Evolutionary conservation across 2,888 invertebrate genomes (phyloP).

Genomic region (Nemoura dubitans): DNA sequence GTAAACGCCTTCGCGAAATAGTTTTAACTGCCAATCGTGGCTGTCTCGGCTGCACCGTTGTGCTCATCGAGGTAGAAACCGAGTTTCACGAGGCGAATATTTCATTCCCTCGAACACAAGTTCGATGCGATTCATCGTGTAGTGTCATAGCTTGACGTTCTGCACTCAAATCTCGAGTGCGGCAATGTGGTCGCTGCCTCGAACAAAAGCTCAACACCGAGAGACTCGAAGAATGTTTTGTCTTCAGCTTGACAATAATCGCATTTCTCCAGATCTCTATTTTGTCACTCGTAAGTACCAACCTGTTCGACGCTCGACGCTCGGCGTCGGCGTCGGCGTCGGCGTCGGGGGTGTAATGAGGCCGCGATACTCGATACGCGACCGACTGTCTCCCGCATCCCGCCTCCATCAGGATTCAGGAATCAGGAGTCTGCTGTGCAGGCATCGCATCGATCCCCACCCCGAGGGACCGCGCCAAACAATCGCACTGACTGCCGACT

Average conservation of each 20-base stretch:
- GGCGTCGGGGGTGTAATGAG: background rate
- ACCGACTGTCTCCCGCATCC: background rate
- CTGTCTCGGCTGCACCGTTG: too few relatives aligned
- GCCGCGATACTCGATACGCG: background rate
- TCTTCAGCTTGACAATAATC: background rate
- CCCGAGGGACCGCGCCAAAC: background rate
- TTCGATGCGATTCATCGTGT: background rate
- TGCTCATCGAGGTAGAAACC: too few relatives aligned
- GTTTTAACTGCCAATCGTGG: too few relatives aligned
- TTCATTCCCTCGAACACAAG: background rate
- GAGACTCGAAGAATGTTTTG: background rate
- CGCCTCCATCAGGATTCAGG: background rate
- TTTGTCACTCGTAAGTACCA: background rate
- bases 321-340: background rate
- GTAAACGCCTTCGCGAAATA: too few relatives aligned
- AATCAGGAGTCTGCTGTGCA: too few relatives aligned
- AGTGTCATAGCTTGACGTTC: background rate
- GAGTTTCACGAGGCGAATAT: background rate
- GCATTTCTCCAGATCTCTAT: background rate
- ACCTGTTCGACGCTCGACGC: background rate
- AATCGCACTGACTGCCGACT: background rate
- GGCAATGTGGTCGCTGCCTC: background rate
- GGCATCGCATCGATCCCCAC: background rate
- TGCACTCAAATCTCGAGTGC: background rate
- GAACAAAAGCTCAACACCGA: background rate